Base-by-base conservation (phyloP, 2,888 invertebrate species). In the Entomobrya multifasciata region DNA sequence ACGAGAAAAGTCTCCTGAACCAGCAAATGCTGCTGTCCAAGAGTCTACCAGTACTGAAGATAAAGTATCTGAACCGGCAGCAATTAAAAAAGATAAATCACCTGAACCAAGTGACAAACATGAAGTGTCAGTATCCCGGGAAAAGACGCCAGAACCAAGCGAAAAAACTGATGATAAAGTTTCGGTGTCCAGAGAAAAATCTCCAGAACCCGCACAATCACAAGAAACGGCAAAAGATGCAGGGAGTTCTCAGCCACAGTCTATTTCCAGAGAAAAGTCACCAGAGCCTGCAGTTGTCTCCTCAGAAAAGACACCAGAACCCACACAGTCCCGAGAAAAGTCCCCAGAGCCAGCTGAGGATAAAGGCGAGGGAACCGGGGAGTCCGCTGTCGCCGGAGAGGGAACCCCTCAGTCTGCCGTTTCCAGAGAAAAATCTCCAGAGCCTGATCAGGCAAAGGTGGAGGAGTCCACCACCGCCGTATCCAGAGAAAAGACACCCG, bases 1-100 rank as follows among this genome's bases (percentile, higher is more conserved):
- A 3, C 22, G 74, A 47, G 82, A 82, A 82, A 82, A 82, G 60
- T n/a, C 82, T 1, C 74, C 82, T n/a, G 80, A 65, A n/a, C 80
- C 80, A n/a, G n/a, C n/a, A 27, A 20, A 22, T 6, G 41, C 57
- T 30, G 72, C 82, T 5, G 70, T n/a, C n/a, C n/a, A n/a, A n/a
- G n/a, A 67, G 20, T 52, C 70, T 27, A 22, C 10, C 17, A 10
- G 25, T 10, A 72, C 65, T n/a, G 49, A 44, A 49, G 80, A 41
- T 49, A 79, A 57, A 25, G 70, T 65, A 15, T 36, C 80, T 1
- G 80, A 80, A 36, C 36, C 36, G 4, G 36, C 36, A 36, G 36
- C 36, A 36, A 8, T 36, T 8, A 36, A 8, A 36, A 36, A 36
- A 36, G 36, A 8, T 13, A 78, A 65, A 22, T 60, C 78, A 4